phyloP scores from a whole-genome alignment of 1,140 invertebrate species.

The Platyscapa corneri region DNA sequence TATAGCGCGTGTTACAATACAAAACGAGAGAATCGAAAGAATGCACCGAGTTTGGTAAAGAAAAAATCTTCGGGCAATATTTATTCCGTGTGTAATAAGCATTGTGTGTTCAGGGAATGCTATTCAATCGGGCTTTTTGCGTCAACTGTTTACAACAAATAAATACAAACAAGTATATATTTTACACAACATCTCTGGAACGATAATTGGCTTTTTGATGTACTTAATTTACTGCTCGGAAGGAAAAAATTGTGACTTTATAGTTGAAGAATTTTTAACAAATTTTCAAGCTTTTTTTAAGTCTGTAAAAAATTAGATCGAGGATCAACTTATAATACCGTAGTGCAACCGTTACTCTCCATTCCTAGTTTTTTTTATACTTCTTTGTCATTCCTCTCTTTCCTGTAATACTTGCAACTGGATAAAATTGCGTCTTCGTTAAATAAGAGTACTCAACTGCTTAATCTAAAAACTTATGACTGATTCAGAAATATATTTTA shows the following conservation, averaged over 20 bases:
- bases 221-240: neutral
- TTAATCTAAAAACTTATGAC: neutral
- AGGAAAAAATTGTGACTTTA: neutral
- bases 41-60: no score
- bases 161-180: no score
- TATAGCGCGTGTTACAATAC: no score
- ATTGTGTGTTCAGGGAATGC: no score
- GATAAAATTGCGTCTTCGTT: neutral
- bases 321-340: neutral
- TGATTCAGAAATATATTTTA: no score
- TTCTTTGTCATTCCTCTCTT: neutral
- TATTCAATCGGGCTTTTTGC: no score
- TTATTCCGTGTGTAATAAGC: no score
- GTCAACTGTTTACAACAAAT: no score
- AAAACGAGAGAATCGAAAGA: no score
- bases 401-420: neutral
- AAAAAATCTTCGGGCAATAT: no score
- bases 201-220: neutral
- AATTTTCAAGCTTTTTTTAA: neutral
- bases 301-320: neutral
- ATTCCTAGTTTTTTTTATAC: neutral
- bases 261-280: neutral
- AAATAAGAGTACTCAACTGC: neutral
- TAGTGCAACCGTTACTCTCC: no score
- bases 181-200: no score